Percentiles rank a stretch among this genome's conserved stretches.
These are phyloP conservation scores for Pavo muticus DNA, from an alignment of 2,113 vertebrate genomes.

Conservation along the genomic window DNA sequence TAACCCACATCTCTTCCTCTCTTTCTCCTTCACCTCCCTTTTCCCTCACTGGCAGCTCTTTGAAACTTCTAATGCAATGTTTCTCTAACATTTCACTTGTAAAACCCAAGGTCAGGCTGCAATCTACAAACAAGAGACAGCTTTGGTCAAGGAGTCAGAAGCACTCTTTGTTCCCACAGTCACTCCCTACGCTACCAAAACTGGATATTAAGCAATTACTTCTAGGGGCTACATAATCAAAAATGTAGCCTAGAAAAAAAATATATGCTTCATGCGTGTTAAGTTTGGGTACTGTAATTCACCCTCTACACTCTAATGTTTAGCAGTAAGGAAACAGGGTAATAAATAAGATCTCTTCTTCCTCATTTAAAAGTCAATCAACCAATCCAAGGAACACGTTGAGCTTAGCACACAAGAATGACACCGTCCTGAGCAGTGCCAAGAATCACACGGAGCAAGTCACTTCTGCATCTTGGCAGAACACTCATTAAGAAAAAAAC, in stretches of 20 bases:
- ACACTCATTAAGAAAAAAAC: neutral
- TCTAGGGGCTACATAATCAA: neutral
- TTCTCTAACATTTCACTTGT: neutral
- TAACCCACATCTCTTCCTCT: neutral
- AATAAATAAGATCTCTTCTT: neutral
- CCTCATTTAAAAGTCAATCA: neutral
- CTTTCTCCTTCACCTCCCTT: neutral
- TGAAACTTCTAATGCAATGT: neutral
- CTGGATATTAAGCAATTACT: neutral
- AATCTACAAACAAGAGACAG: neutral
- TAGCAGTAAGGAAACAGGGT: neutral
- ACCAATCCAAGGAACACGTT: neutral
- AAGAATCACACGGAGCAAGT: neutral
- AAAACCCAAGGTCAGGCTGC: neutral
- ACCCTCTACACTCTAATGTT: neutral
- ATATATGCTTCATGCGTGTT: neutral
- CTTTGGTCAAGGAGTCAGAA: neutral
- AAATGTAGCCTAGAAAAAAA: neutral
- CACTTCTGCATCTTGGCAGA: neutral
- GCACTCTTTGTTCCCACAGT: neutral
- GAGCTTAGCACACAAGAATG: neutral
- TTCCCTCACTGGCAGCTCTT: neutral
- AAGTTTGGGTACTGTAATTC: neutral
- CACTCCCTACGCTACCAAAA: neutral
- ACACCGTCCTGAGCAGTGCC: neutral